Evolutionary conservation across 92 coral and sea anemone species (phyloP).

Genomic region (Porites cylindrica): DNA sequence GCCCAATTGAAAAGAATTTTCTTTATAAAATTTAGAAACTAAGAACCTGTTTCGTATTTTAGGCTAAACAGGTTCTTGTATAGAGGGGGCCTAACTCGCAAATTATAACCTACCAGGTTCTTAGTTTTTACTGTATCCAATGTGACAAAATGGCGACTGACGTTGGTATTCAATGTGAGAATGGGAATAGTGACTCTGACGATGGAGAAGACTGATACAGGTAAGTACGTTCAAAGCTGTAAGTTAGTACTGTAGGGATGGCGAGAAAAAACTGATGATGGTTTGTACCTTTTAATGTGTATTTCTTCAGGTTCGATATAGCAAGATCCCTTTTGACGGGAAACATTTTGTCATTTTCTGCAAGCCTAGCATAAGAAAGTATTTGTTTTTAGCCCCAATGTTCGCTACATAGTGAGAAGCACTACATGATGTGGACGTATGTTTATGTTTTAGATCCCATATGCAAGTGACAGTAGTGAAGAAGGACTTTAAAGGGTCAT

Average conservation of each 20-base stretch:
- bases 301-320: slow-evolving; percentile 28
- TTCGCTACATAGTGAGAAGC: slow-evolving; percentile 4
- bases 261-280: slow-evolving; percentile 16
- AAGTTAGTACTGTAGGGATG: slow-evolving; percentile 7
- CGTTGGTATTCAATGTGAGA: slow-evolving; percentile 18
- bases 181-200: slow-evolving; percentile 57
- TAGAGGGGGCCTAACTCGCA: no score
- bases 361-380: slow-evolving; percentile 24
- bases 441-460: slow-evolving; percentile 1
- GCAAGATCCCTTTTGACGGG: not conserved
- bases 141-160: not conserved
- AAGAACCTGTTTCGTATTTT: no score
- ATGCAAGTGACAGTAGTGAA: not conserved
- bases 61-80: no score
- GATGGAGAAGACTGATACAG: slow-evolving; percentile 42
- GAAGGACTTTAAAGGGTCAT: slow-evolving; percentile 25
- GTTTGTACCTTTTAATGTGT: slow-evolving; percentile 26
- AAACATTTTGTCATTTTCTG: slow-evolving; percentile 10
- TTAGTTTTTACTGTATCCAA: no score
- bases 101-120: no score
- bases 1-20: no score
- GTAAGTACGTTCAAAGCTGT: slow-evolving; percentile 21
- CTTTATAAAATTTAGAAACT: no score
- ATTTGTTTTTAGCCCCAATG: slow-evolving; percentile 5
- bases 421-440: slow-evolving; percentile 7